Conservation (phyloP, 2,888 invertebrate species). For the Latheticus oryzae region DNA sequence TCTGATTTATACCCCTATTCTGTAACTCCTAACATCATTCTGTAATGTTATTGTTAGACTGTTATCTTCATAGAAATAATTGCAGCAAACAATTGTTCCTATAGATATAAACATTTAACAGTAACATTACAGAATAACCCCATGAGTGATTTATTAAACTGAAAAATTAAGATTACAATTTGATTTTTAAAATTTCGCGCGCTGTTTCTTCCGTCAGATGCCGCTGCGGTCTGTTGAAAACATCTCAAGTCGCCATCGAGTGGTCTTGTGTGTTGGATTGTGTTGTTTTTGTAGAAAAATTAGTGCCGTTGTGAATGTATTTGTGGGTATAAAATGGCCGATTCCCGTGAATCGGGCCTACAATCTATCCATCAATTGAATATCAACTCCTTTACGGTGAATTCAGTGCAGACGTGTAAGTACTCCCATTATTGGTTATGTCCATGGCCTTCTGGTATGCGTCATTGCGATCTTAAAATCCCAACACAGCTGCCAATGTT, state of each 20-base stretch:
- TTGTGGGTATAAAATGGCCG: constrained; percentile 34
- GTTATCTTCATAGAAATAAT: no score
- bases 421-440: constrained; percentile 35
- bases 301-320: constrained; percentile 33
- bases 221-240: constrained; percentile 21
- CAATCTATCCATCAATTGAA: constrained; percentile 55
- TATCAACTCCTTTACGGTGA: constrained; percentile 47
- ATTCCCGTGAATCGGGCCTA: constrained; percentile 52
- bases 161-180: no score
- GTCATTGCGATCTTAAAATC: constrained; percentile 31
- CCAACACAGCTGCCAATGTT: constrained; percentile 17
- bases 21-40: not conserved
- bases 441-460: constrained; percentile 38
- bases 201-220: constrained; percentile 21
- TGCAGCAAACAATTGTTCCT: no score
- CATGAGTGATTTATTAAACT: no score
- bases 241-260: constrained; percentile 39
- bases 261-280: constrained; percentile 28
- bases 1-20: not conserved
- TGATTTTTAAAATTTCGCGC: constrained; percentile 7
- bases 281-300: constrained; percentile 33
- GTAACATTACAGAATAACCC: no score
- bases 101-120: no score
- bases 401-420: constrained; percentile 38
- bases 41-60: no score